Base-by-base conservation (phyloP, 2,797 vertebrate species). In the Chelidonichthys spinosus region DNA sequence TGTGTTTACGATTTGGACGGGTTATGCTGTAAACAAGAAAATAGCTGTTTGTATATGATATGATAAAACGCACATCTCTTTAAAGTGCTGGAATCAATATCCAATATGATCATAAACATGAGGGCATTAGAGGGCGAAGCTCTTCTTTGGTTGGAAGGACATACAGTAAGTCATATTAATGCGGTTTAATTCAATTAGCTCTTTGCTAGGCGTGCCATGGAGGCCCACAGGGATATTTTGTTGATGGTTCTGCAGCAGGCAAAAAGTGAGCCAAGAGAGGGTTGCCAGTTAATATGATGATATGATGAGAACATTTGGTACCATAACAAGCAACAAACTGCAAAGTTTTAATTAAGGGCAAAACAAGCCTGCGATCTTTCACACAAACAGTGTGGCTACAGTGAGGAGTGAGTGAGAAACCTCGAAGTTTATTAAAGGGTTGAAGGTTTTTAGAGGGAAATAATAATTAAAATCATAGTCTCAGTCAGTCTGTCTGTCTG, bases 311-410 rank as follows among this genome's bases (percentile, higher is more conserved):
- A 79, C 66, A 69, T 82, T 81, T 78, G 75, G 85, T 80, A 69
- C 79, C 79, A 77, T 91, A 92, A 93, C 81, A 75, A 91, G 89
- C 87, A 79, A 70, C 75, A 87, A 88, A 85, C 84, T 85, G 72
- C 70, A 89, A 93, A 91, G 84, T 93, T 94, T 92, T 88, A 92
- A 93, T 90, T 91, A 85, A 81, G 71, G 81, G 62, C 73, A 88
- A 84, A 88, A 87, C 79, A 83, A 89, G 81, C 13, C 74, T 47
- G 70, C 55, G 42, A 78, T 90, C 69, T 61, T 56, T 74, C 70
- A 46, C 65, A 43, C 67, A 61, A 68, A 54, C 82, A n/a, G 65
- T 83, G n/a, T 76, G 80, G 72, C 76, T 62, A 37, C 47, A 61
- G 71, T 2, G 40, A 77, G 60, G 37, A 74, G 52, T 6, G 61